phyloP scores from a whole-genome alignment of 1,140 invertebrate genomes.

The Bicyclus anynana region DNA sequence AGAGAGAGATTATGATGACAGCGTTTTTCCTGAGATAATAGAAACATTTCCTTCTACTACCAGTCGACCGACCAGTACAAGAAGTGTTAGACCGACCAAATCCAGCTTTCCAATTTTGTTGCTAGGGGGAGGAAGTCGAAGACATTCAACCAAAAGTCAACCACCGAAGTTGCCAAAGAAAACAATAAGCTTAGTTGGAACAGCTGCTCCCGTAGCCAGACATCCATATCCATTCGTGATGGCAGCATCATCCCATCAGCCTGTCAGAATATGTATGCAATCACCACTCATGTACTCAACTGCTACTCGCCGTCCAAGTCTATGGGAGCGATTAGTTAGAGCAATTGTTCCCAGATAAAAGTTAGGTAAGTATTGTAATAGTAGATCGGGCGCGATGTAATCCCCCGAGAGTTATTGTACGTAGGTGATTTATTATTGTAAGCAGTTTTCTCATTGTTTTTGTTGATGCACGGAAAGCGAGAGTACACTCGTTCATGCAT shows the following conservation, averaged over 20 bases:
- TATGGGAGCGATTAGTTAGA: constrained; percentile 49
- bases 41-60: constrained; percentile 48
- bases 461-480: constrained; percentile 25
- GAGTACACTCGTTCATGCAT: constrained; percentile 16
- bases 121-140: constrained; percentile 49
- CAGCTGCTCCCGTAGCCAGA: constrained; percentile 46
- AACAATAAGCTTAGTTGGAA: constrained; percentile 49
- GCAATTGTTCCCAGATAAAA: constrained; percentile 46
- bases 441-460: constrained; percentile 35
- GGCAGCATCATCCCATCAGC: constrained; percentile 34
- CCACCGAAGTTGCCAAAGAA: constrained; percentile 40
- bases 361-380: background rate
- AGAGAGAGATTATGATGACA: constrained; percentile 62
- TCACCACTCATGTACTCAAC: constrained; percentile 34
- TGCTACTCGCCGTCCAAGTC: constrained; percentile 35
- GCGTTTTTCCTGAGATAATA: constrained; percentile 59
- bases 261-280: constrained; percentile 48
- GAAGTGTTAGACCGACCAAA: constrained; percentile 25
- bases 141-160: constrained; percentile 36
- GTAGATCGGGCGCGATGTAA: background rate
- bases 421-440: constrained; percentile 20
- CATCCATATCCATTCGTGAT: constrained; percentile 58
- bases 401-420: background rate
- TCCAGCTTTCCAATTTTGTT: constrained; percentile 45
- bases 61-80: constrained; percentile 18